Evolutionary conservation across 2,888 invertebrate genomes (phyloP), one percentile per base, ranked within the genome.

Genomic region (Pterobdella sp.): DNA sequence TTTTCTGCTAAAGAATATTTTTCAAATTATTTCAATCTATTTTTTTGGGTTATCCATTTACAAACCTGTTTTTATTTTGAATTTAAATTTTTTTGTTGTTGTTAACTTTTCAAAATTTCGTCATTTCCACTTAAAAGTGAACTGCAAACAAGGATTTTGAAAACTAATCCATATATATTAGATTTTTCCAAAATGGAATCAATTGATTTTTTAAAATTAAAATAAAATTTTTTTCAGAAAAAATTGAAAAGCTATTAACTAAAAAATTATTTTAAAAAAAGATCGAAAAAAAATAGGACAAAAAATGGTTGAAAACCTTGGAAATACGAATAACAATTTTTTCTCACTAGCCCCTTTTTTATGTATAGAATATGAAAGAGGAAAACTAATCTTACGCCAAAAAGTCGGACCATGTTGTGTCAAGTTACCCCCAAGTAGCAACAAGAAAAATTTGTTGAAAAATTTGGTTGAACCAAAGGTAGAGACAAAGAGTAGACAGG

Each of bases 181-280:
- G 22, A 14, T 42, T 14, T 42, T 42, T 42, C 49, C 49, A 42
- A 42, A 7, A 42, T 7, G 49, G 22, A 42, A 42, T 42, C 22
- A 14, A 14, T 14, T 22, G 22, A 42, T 42, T 42, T 42, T 42
- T 42, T 42, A 42, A 42, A 42, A 42, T 14, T 56, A 26, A 26
- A 3, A 56, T 56, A 56, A 56, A 56, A 26, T 56, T 56, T 56
- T 56, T 56, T 56, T 56, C n/a, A 3, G 3, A 56, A 56, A 56
- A 56, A 56, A 56, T 26, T 56, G 26, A 56, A 56, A 56, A 14
- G 7, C 42, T 14, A 42, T 18, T 18, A 42, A 42, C 10, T 42
- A 42, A 7, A 14, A 7, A 42, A 14, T 42, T 14, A 14, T 42
- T 42, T 42, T 42, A 7, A 7, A 42, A 42, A 42, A 7, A 42